These are phyloP conservation scores for Drosophila borealis DNA, from an alignment of 2,888 invertebrate genomes.

Conservation along the genomic window DNA sequence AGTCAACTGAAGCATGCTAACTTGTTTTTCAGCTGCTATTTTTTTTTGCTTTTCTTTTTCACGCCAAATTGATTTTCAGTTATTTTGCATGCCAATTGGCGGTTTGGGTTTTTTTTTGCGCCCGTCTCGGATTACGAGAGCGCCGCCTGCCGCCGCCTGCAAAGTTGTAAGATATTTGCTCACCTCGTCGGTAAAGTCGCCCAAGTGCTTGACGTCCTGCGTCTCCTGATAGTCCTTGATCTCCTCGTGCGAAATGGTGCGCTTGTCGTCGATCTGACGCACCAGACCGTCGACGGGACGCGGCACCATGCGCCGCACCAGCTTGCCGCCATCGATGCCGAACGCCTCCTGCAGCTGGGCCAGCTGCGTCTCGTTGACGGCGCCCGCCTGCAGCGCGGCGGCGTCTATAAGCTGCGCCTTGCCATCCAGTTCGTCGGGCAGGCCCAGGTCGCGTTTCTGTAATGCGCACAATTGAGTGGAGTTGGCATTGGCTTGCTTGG, in stretches of 20 bases:
- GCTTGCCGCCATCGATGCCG: conserved; percentile 66
- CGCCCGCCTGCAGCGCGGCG: conserved; percentile 60
- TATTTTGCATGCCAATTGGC: conserved; percentile 74
- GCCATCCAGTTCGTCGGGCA: conserved; percentile 75
- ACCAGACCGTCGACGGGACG: conserved; percentile 90
- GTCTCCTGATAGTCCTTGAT: conserved; percentile 93
- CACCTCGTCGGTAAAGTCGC: conserved; percentile 95
- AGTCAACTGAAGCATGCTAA: not conserved
- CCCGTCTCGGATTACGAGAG: conserved; percentile 45
- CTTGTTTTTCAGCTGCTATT: not conserved
- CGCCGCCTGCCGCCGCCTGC: not conserved
- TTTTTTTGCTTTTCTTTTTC: conserved; percentile 40
- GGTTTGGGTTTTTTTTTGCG: conserved; percentile 17
- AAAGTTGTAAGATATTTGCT: conserved; percentile 54
- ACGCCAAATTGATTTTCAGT: conserved; percentile 79
- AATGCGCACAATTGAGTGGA: not conserved
- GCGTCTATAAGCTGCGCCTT: conserved; percentile 65
- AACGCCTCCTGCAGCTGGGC: conserved; percentile 68
- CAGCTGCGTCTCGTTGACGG: conserved; percentile 64
- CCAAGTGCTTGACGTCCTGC: conserved; percentile 92
- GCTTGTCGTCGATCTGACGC: conserved; percentile 92
- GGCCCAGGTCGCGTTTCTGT: conserved; percentile 82
- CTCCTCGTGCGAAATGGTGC: conserved; percentile 92
- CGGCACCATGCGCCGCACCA: conserved; percentile 86
- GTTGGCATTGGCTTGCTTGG: too few species aligned